Base-by-base conservation (phyloP, 2,797 vertebrate species). In the Parotocinclus haroldoi region DNA sequence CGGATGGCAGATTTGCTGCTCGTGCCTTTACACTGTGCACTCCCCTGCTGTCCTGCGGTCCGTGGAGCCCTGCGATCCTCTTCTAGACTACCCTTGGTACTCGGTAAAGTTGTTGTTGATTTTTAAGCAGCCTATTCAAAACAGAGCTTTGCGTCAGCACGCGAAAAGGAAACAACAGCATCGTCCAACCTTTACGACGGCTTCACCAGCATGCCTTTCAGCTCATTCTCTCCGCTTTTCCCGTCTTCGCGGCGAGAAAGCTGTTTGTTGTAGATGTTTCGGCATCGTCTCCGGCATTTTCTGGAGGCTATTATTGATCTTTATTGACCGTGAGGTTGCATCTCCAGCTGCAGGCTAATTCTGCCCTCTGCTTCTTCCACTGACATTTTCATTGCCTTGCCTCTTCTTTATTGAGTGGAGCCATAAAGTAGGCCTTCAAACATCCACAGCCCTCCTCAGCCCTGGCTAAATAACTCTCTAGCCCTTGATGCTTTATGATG, bases 221-320 rank as follows among this genome's bases (percentile, higher is more conserved):
- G 44, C 37, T 49, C 17, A 17, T 12, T 40, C 50, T 61, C 13
- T 10, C 1, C 1, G 18, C 36, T 45, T 36, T 46, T 46, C 27
- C 36, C 57, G 13, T 56, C 49, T 57, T 54, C 61, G 76, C 17
- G 44, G 51, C 45, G 59, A 44, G 52, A 60, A 65, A 45, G 11
- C 58, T 40, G 38, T 44, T 37, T 69, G 53, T 52, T 55, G 19
- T 42, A 16, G 7, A 64, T 65, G 42, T 18, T 18, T 19, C 51
- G 48, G 68, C 69, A 68, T 78, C 71, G 63, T 80, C 74, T 79
- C 75, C 37, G 58, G 75, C 63, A 71, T 85, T 76, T 86, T 82
- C 73, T 78, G 69, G 61, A 78, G 69, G 78, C 60, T 60, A 7
- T 14, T 81, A 89, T 89, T 69, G 86, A 89, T 86, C 67, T 18